Conservation (phyloP, 2,797 vertebrate genomes). For the Chrysocyon brachyurus region DNA sequence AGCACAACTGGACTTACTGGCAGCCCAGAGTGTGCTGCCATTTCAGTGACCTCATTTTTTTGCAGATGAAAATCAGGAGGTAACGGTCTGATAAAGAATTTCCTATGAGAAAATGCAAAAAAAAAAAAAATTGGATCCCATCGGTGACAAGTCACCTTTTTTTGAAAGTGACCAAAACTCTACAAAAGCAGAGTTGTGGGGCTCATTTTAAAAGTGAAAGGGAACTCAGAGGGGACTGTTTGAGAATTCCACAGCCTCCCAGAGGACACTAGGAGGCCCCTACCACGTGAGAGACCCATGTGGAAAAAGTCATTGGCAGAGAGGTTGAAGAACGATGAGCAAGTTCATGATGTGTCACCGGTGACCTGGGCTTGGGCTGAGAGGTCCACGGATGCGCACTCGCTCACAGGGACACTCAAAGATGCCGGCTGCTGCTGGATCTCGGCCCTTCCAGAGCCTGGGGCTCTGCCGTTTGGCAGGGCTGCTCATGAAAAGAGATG, state of each 20-base stretch:
- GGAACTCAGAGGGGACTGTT: not conserved
- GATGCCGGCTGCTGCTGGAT: not conserved
- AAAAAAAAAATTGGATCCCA: not conserved
- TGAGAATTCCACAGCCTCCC: not conserved
- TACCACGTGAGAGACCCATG: rapidly evolving
- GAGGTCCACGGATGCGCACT: rapidly evolving
- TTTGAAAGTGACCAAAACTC: not conserved
- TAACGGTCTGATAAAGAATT: not conserved
- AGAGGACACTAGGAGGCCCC: not conserved
- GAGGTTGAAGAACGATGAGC: not conserved
- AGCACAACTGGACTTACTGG: not conserved
- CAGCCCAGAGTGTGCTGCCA: not conserved
- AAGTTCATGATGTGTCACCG: not conserved
- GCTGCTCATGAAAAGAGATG: not conserved
- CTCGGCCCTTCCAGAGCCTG: rapidly evolving
- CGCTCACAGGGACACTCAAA: not conserved
- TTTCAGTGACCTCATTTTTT: not conserved
- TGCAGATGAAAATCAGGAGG: not conserved
- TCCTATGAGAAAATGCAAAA: not conserved
- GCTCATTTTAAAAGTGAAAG: not conserved
- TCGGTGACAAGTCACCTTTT: not conserved
- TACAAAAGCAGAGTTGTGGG: not conserved
- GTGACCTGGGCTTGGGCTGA: not conserved
- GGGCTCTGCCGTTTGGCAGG: not conserved
- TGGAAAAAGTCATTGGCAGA: not conserved